phyloP scores from a whole-genome alignment of 2,113 vertebrate species.

The Rhodinocichla rosea region DNA sequence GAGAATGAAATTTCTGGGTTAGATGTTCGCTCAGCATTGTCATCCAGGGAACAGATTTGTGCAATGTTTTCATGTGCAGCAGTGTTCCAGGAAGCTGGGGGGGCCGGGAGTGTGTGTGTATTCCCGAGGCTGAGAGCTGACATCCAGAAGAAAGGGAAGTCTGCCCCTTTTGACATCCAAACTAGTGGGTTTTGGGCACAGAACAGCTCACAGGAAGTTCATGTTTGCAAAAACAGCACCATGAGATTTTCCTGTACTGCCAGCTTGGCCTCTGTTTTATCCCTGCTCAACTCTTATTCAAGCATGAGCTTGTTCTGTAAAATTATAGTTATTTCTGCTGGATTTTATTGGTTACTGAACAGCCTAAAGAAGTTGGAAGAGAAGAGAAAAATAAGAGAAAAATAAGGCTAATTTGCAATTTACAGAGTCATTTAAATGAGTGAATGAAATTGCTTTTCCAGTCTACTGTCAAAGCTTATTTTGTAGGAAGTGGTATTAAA shows the following conservation, averaged over 20 bases:
- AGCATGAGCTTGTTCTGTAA: neutral
- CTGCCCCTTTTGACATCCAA: neutral
- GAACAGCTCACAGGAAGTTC: neutral
- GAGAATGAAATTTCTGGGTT: neutral
- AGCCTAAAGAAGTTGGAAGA: neutral
- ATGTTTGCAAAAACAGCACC: neutral
- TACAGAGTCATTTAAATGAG: neutral
- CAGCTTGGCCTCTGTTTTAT: neutral
- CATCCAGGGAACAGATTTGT: neutral
- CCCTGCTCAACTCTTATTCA: neutral
- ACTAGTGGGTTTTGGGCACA: neutral
- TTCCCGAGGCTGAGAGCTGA: neutral
- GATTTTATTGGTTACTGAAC: neutral
- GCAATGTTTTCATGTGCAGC: neutral
- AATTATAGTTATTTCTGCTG: neutral
- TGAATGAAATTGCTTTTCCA: neutral
- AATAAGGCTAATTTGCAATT: neutral
- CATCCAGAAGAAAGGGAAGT: neutral
- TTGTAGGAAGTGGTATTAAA: neutral
- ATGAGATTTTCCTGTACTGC: neutral
- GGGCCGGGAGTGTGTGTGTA: neutral
- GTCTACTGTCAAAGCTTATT: neutral
- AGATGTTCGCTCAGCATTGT: neutral
- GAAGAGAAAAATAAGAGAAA: neutral
- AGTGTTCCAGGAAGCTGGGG: neutral